Evolutionary conservation across 2,888 invertebrate species (phyloP).

Genomic region (Chouioia cunea): DNA sequence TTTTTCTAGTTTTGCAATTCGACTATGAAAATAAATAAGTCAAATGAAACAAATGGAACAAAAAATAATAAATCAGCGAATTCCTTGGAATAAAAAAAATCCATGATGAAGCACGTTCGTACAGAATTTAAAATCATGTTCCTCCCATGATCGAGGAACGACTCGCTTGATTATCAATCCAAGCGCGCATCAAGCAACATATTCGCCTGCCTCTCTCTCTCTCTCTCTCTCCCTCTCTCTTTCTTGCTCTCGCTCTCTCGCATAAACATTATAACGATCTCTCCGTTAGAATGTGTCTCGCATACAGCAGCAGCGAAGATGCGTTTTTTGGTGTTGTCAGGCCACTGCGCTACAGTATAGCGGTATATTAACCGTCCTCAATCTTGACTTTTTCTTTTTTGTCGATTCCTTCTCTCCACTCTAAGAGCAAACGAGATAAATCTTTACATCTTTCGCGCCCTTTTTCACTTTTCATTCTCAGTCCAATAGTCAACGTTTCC

Average conservation of each 20-base stretch:
- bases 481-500: not conserved
- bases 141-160: not conserved
- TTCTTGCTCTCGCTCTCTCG: not conserved
- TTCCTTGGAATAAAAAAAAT: too few species aligned
- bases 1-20: too few species aligned
- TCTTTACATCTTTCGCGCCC: constrained; percentile 40
- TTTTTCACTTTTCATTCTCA: constrained; percentile 7
- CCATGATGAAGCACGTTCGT: too few species aligned
- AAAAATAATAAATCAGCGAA: too few species aligned
- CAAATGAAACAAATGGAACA: too few species aligned
- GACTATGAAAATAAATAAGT: too few species aligned
- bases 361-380: constrained; percentile 61
- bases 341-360: constrained; percentile 49
- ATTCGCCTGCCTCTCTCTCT: too few species aligned
- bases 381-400: constrained; percentile 37
- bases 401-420: not conserved
- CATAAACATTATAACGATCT: not conserved
- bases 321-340: constrained; percentile 31
- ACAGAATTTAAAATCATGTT: too few species aligned
- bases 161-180: not conserved
- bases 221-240: not conserved
- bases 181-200: constrained; percentile 2
- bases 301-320: constrained; percentile 25
- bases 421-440: not conserved
- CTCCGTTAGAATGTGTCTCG: constrained; percentile 29